Conservation (phyloP, 1,140 invertebrate genomes). For the Pogonomyrmex californicus region DNA sequence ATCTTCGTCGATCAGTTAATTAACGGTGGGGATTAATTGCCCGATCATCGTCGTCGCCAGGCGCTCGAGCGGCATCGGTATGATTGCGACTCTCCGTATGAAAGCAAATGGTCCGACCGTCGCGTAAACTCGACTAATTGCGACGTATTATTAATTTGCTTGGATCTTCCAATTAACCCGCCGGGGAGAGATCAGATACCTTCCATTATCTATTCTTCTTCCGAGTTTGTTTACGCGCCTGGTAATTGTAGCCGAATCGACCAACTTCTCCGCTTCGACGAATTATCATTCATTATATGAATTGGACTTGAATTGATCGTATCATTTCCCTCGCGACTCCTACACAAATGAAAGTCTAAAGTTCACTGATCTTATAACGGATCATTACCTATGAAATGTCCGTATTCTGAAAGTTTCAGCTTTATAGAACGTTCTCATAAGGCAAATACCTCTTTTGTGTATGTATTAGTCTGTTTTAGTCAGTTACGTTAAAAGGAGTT, state of each 20-base stretch:
- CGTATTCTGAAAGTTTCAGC: not conserved
- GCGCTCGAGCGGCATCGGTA: not conserved
- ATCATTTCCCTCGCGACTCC: conserved; percentile 3
- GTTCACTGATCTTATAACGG: conserved; percentile 15
- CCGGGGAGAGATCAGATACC: not conserved
- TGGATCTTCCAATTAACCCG: conserved; percentile 38
- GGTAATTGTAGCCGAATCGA: conserved; percentile 10
- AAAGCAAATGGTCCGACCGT: conserved; percentile 1
- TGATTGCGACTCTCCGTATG: conserved; percentile 1
- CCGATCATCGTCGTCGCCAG: conserved; percentile 4
- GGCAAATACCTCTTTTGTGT: not conserved
- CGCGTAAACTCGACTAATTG: conserved; percentile 55
- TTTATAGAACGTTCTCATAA: conserved; percentile 4
- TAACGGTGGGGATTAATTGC: conserved; percentile 31
- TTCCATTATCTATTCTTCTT: conserved; percentile 26
- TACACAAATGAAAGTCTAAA: conserved; percentile 33
- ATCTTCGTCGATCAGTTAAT: conserved; percentile 34
- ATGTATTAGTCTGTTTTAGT: not conserved
- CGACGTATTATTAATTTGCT: conserved; percentile 52
- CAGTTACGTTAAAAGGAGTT: not conserved
- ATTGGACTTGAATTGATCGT: conserved; percentile 30
- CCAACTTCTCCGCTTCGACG: not conserved
- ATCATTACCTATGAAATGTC: not conserved
- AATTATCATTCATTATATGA: conserved; percentile 24
- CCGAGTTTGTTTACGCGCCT: conserved; percentile 8